Evolutionary conservation across 2,888 invertebrate genomes (phyloP), one percentile per base, ranked within the genome.

Genomic region (Leucozona laternaria): DNA sequence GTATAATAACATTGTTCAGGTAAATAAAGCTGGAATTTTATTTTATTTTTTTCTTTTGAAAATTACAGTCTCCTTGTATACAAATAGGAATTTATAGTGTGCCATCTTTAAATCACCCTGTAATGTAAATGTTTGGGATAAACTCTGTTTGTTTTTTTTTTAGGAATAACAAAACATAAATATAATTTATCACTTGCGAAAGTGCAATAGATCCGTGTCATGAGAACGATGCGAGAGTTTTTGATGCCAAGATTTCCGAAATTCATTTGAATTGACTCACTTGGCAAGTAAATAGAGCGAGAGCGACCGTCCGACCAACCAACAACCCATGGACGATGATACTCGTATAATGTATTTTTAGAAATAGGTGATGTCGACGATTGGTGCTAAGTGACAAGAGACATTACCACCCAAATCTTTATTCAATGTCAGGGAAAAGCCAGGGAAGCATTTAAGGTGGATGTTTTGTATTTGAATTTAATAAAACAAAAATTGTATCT

Each of bases 161-260:
- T 31, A 31, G 5, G 31, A 5, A 31, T 31, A 31, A 6, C 7
- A 31, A 31, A 31, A 31, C 31, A 31, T 8, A 7, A 31, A 31
- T 31, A 78, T 77, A 81, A 81, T 78, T 81, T 78, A 81, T 81
- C 72, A 81, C 81, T 68, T 73, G 72, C 77, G 70, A 85, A 85
- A 81, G 62, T 85, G 85, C 85, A 81, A 85, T 81, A 78, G 81
- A 81, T 85, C 70, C 48, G 77, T 85, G 81, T 78, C 77, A 77
- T 78, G 85, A 81, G 85, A 81, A 73, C 81, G 77, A 80, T 66
- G 72, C 22, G 28, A 22, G 31, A n/a, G 55, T 73, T 68, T 68
- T 34, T 22, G 72, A 10, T 85, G 85, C 85, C 85, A 85, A 85
- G 48, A 73, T 77, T 73, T 73, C 62, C 50, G 53, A 80, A 79